Evolutionary conservation across 2,888 invertebrate genomes (phyloP).

Genomic region (Mechanitis mazaeus): DNA sequence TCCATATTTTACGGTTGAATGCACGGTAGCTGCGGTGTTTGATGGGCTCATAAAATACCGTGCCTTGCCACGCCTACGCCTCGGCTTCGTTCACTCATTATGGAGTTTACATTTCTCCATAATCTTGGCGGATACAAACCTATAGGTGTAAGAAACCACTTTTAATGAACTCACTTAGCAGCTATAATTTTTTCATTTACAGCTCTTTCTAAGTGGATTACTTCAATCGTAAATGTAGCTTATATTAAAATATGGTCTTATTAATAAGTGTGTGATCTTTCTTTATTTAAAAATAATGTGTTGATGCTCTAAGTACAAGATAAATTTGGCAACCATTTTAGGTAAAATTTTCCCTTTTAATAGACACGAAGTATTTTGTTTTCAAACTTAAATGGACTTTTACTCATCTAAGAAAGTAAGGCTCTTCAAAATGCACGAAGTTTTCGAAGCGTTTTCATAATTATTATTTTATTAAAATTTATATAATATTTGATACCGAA

Average conservation of each 20-base stretch:
- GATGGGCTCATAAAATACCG: conserved; percentile 51
- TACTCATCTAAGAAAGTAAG: background rate
- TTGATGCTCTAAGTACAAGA: no score
- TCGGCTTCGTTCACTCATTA: conserved; percentile 32
- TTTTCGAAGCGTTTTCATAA: conserved; percentile 13
- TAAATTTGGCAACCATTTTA: background rate
- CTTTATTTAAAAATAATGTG: no score
- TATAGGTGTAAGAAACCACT: conserved; percentile 24
- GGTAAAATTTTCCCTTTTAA: background rate
- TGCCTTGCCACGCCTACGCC: conserved; percentile 27
- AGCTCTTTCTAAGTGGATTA: no score
- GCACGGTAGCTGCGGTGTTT: conserved; percentile 54
- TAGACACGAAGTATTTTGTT: conserved; percentile 2
- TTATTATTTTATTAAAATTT: conserved; percentile 11
- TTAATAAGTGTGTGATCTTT: background rate
- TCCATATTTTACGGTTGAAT: conserved; percentile 35
- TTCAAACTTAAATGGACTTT: conserved; percentile 3
- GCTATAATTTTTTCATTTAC: background rate
- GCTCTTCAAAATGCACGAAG: conserved; percentile 9
- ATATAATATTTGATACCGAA: background rate
- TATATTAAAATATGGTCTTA: background rate
- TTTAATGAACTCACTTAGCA: conserved; percentile 22
- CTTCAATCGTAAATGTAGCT: no score
- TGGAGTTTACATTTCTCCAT: conserved; percentile 32
- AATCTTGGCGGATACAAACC: conserved; percentile 34